Percentiles rank a stretch among this genome's conserved stretches.
These are phyloP conservation scores for Myiopsitta monachus DNA, from an alignment of 2,113 vertebrate species.

Conservation along the genomic window DNA sequence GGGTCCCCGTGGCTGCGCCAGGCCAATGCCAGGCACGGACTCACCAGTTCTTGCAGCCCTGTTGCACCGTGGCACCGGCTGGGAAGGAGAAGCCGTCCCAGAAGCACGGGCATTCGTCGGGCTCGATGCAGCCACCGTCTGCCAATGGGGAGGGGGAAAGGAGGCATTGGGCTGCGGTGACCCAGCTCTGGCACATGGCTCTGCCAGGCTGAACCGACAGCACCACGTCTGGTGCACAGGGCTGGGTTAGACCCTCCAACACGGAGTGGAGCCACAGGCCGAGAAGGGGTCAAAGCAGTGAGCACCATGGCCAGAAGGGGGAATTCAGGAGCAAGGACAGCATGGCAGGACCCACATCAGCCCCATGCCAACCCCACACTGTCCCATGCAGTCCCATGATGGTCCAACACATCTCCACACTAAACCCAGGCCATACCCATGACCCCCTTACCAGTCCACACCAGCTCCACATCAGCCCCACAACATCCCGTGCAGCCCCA, in stretches of 20 bases:
- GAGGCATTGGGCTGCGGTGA: not conserved
- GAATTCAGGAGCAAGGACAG: not conserved
- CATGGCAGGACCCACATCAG: accelerated
- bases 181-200: not conserved
- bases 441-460: not conserved
- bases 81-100: conserved; percentile 83
- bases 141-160: not conserved
- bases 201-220: not conserved
- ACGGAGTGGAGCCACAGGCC: too few relatives aligned
- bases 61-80: conserved; percentile 69
- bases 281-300: too few relatives aligned
- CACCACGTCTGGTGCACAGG: too few relatives aligned
- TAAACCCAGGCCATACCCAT: too few relatives aligned
- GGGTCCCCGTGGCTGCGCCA: not conserved
- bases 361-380: not conserved
- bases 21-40: not conserved
- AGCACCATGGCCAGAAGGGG: not conserved
- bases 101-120: conserved; percentile 81
- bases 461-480: not conserved
- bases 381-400: not conserved
- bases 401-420: not conserved
- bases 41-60: conserved; percentile 88
- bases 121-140: conserved; percentile 79
- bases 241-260: not conserved
- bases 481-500: not conserved